A percentile compares a stretch with the other conserved stretches of the same genome.
Conservation (phyloP, 2,113 vertebrate species). For the Thamnophis sirtalis region DNA sequence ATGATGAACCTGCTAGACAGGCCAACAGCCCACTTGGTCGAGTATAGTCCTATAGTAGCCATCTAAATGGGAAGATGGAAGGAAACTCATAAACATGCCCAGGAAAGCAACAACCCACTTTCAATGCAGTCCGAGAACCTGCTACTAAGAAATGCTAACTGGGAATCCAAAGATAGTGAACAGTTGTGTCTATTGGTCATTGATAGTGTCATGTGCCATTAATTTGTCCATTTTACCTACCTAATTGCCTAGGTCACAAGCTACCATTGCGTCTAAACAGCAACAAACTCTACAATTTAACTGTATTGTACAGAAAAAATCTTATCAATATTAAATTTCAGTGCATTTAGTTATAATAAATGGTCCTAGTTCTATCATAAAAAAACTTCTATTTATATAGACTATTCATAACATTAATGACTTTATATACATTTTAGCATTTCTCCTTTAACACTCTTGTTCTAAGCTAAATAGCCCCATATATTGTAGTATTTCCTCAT, state of each 20-base stretch:
- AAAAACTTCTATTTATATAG: neutral
- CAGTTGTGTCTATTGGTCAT: neutral
- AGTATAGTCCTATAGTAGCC: neutral
- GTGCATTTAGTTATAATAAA: neutral
- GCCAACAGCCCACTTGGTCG: neutral
- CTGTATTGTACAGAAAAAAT: neutral
- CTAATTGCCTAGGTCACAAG: neutral
- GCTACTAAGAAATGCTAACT: neutral
- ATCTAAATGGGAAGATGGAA: neutral
- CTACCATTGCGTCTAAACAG: neutral
- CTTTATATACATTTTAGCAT: neutral
- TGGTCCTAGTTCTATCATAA: neutral
- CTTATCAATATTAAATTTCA: neutral
- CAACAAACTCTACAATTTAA: neutral
- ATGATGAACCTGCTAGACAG: neutral
- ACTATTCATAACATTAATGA: neutral
- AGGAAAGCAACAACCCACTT: neutral
- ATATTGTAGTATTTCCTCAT: neutral
- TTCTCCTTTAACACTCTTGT: neutral
- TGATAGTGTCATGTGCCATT: neutral
- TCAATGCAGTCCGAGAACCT: neutral
- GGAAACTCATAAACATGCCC: neutral
- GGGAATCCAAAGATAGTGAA: neutral
- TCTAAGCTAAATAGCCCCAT: neutral
- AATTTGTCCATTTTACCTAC: neutral